A percentile compares a stretch with the other conserved stretches of the same genome.
Conservation (phyloP, 2,888 invertebrate genomes). For the Meganola albula region DNA sequence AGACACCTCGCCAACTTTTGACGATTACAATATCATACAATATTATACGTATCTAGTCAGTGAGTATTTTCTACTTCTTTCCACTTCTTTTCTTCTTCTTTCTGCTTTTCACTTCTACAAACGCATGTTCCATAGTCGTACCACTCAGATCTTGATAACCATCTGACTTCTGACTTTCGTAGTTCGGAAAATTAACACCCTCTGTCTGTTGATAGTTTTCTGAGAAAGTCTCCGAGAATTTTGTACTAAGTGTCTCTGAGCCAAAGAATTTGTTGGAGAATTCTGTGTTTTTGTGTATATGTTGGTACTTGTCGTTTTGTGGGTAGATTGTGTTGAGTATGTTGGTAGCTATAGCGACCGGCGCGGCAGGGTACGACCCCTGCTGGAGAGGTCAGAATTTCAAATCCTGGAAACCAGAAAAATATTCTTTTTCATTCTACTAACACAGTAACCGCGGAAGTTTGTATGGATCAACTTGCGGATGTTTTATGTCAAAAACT, state of each 20-base stretch:
- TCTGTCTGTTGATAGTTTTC: slow-evolving; percentile 64
- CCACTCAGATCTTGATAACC: slow-evolving; percentile 68
- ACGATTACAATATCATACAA: too few relatives aligned
- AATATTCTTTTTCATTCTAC: not conserved
- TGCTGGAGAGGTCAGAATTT: slow-evolving; percentile 79
- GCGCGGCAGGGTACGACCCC: slow-evolving; percentile 58
- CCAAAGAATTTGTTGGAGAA: slow-evolving; percentile 56
- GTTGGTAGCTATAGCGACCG: slow-evolving; percentile 62
- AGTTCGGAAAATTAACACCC: slow-evolving; percentile 54
- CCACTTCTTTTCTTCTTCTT: slow-evolving; percentile 47
- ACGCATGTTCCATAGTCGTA: slow-evolving; percentile 43
- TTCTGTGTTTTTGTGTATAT: slow-evolving; percentile 43
- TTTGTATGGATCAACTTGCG: too few relatives aligned
- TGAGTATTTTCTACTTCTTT: slow-evolving; percentile 9
- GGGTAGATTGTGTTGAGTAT: slow-evolving; percentile 64
- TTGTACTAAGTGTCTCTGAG: slow-evolving; percentile 54
- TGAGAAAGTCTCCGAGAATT: slow-evolving; percentile 55
- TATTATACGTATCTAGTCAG: too few relatives aligned
- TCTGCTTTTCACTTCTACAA: slow-evolving; percentile 38
- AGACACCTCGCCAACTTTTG: too few relatives aligned
- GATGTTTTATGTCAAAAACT: too few relatives aligned
- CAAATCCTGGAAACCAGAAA: slow-evolving; percentile 59
- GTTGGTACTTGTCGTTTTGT: slow-evolving; percentile 56
- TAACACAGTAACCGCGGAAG: not conserved
- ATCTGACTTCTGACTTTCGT: slow-evolving; percentile 43